Evolutionary conservation across 2,888 invertebrate species (phyloP).

Genomic region (Papilio elwesi): DNA sequence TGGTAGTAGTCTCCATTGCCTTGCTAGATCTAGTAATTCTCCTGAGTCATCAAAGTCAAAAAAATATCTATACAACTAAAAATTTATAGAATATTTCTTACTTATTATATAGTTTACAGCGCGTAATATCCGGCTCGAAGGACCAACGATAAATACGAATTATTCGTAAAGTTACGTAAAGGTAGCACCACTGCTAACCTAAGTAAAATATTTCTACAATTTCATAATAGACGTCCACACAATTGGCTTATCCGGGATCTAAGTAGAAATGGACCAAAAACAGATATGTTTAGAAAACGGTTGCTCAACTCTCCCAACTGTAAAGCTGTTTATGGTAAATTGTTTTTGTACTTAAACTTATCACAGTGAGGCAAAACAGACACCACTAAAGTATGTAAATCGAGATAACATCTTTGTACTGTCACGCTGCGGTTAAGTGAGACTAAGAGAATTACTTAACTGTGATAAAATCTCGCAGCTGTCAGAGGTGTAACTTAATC

Average conservation of each 20-base stretch:
- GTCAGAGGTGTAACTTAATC: slow-evolving; percentile 35
- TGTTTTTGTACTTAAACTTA: slow-evolving; percentile 16
- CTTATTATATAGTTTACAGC: no score
- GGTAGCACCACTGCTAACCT: no score
- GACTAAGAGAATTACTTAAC: slow-evolving; percentile 32
- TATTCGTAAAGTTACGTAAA: no score
- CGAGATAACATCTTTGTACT: slow-evolving; percentile 32
- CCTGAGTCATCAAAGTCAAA: no score
- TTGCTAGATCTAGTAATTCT: no score
- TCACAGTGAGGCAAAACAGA: slow-evolving; percentile 24
- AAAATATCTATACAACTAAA: no score
- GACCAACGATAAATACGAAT: no score
- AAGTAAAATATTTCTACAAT: no score
- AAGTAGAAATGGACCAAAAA: slow-evolving; percentile 10
- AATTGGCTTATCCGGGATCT: slow-evolving; percentile 1
- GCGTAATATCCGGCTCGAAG: no score
- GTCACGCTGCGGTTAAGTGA: slow-evolving; percentile 34
- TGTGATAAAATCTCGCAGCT: slow-evolving; percentile 32
- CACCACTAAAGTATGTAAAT: slow-evolving; percentile 28
- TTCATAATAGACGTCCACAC: neutral
- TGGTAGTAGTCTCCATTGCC: no score
- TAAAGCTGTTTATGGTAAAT: slow-evolving; percentile 9
- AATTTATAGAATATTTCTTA: no score
- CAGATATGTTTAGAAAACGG: neutral
- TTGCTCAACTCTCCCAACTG: neutral